A percentile compares a stretch with the other conserved stretches of the same genome.
Evolutionary conservation across 2,888 invertebrate genomes (phyloP).

Genomic region (Eupithecia abbreviata): DNA sequence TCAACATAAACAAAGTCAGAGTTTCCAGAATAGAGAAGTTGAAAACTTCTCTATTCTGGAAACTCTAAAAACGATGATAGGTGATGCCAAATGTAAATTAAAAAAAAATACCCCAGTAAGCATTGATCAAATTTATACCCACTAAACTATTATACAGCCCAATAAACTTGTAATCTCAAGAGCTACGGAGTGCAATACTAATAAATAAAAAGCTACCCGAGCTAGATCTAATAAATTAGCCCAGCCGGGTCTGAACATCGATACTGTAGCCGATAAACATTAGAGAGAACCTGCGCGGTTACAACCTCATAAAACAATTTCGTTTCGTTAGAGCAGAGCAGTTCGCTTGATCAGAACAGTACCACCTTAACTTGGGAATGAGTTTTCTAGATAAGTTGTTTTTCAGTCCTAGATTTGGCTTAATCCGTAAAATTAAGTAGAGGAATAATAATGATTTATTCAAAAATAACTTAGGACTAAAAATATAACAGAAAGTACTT

Average conservation of each 20-base stretch:
- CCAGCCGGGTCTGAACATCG: conserved; percentile 23
- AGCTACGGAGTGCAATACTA: conserved; percentile 17
- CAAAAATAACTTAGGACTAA: no score
- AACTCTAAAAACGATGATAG: background rate
- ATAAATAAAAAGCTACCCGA: conserved; percentile 30
- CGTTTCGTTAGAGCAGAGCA: background rate
- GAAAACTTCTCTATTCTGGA: no score
- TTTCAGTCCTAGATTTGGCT: background rate
- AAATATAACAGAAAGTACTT: no score
- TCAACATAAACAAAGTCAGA: background rate
- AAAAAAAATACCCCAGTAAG: background rate
- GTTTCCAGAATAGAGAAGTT: background rate
- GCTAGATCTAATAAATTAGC: conserved; percentile 29
- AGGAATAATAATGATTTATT: no score
- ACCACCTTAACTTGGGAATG: background rate
- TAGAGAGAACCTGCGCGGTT: background rate
- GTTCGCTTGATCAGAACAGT: no score
- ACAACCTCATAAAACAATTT: conserved; percentile 4
- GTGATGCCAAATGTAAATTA: background rate
- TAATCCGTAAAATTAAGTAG: no score
- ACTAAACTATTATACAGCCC: conserved; percentile 4
- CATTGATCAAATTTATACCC: background rate
- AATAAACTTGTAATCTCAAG: conserved; percentile 16
- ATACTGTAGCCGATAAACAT: conserved; percentile 2
- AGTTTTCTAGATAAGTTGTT: background rate